These are phyloP conservation scores for Gibbula magus DNA, from an alignment of 2,888 invertebrate species.

Conservation along the genomic window DNA sequence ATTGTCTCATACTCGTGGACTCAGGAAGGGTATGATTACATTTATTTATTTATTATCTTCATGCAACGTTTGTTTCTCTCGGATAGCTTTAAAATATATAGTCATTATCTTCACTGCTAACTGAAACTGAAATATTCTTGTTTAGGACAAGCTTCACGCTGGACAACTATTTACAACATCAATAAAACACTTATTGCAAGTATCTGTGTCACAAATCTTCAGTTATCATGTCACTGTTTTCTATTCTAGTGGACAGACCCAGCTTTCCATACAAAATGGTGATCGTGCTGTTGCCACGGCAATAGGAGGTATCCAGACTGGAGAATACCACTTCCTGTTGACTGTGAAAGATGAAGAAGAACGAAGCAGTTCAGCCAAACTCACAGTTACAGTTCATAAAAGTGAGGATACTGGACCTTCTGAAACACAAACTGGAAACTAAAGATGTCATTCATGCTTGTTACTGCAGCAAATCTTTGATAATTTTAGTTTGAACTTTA, in stretches of 20 bases:
- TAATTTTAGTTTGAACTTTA: too few species aligned
- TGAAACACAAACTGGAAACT: too few species aligned
- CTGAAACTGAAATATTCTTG: neutral
- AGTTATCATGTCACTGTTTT: conserved; percentile 5
- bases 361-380: conserved; percentile 86
- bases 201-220: neutral
- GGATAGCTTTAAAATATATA: too few species aligned
- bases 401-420: conserved; percentile 72
- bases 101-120: too few species aligned
- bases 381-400: conserved; percentile 90
- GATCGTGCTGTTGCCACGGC: conserved; percentile 65
- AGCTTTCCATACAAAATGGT: conserved; percentile 57
- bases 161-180: neutral
- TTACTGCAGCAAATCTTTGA: neutral
- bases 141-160: neutral
- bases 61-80: too few species aligned
- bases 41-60: neutral
- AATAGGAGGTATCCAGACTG: conserved; percentile 78
- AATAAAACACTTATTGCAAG: neutral
- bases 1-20: conserved; percentile 90
- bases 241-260: conserved; percentile 78
- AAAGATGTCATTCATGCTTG: too few species aligned
- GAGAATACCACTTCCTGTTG: conserved; percentile 83
- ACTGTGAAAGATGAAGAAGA: conserved; percentile 93
- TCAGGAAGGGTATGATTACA: conserved; percentile 79